phyloP scores from a whole-genome alignment of 2,888 invertebrate species.

The Atethmia centrago region DNA sequence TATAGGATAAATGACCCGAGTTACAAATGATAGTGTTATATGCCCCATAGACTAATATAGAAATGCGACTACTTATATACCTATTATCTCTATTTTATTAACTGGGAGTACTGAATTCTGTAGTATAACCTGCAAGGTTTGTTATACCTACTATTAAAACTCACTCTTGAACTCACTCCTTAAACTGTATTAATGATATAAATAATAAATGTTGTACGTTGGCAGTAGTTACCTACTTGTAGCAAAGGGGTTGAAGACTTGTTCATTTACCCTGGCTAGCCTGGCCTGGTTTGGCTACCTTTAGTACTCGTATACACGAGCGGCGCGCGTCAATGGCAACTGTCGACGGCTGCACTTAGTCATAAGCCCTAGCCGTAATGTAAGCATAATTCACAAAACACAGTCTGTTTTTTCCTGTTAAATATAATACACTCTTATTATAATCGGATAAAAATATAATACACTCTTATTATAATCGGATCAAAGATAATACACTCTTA shows the following conservation, averaged over 20 bases:
- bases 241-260: background rate
- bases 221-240: background rate
- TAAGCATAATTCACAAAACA: background rate
- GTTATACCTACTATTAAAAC: conserved; percentile 3
- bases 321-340: background rate
- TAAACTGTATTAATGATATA: background rate
- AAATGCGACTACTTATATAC: background rate
- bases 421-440: background rate
- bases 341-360: background rate
- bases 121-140: background rate
- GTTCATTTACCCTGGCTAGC: background rate
- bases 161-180: conserved; percentile 15
- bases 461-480: background rate
- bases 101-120: background rate
- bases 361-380: background rate
- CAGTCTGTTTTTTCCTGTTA: background rate
- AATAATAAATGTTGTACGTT: too few relatives aligned
- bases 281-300: too few relatives aligned
- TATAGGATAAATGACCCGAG: background rate
- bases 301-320: background rate
- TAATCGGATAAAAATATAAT: background rate
- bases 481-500: background rate
- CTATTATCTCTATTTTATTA: conserved; percentile 9
- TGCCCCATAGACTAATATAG: background rate
- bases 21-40: background rate